Evolutionary conservation across 2,888 invertebrate genomes (phyloP).

Genomic region (Empis livida): DNA sequence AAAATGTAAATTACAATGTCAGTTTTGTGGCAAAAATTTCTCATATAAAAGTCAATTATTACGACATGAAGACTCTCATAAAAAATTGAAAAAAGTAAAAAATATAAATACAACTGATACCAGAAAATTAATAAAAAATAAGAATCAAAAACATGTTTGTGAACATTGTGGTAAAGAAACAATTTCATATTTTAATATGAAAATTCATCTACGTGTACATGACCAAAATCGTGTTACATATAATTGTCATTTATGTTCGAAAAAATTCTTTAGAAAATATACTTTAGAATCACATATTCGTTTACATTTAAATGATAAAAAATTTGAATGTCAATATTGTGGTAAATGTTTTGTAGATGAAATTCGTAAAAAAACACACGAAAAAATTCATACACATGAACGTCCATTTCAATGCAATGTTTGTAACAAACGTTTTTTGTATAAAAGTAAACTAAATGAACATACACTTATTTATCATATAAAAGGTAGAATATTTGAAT

Average conservation of each 20-base stretch:
- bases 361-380: constrained; percentile 1
- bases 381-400: constrained; percentile 4
- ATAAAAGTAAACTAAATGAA: constrained; percentile 5
- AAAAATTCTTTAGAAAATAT: neutral
- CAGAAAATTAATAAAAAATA: too few relatives aligned
- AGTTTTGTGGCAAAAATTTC: too few relatives aligned
- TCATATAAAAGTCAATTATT: too few relatives aligned
- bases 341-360: constrained; percentile 2
- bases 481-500: constrained; percentile 5
- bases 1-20: too few relatives aligned
- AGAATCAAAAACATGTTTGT: too few relatives aligned
- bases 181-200: too few relatives aligned
- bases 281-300: neutral
- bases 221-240: neutral
- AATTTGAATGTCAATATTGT: neutral
- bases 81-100: too few relatives aligned
- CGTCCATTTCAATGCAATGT: constrained; percentile 8
- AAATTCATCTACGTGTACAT: too few relatives aligned
- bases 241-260: neutral
- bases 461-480: constrained; percentile 7
- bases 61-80: too few relatives aligned
- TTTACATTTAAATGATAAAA: neutral
- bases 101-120: too few relatives aligned
- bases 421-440: constrained; percentile 7
- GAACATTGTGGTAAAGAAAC: too few relatives aligned